Evolutionary conservation across 2,113 vertebrate genomes (phyloP).

Genomic region (Macaca nemestrina): DNA sequence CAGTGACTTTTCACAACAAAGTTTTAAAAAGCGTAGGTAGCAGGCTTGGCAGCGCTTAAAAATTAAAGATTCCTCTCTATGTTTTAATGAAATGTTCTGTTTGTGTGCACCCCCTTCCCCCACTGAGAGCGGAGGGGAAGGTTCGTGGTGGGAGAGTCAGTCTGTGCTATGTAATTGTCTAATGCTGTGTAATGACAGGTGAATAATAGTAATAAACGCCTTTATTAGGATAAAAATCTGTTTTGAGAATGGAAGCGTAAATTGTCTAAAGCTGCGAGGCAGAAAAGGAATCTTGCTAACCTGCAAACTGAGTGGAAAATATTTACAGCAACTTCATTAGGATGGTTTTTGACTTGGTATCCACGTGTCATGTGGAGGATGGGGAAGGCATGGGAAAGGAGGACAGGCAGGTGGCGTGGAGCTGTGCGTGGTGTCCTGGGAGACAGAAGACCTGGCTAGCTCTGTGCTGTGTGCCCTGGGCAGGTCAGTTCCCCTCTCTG

Average conservation of each 20-base stretch:
- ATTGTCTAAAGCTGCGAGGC: constrained; percentile 72
- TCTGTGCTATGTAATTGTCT: constrained; percentile 80
- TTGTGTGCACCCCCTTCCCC: constrained; percentile 67
- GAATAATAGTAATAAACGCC: constrained; percentile 83
- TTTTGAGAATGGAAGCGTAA: constrained; percentile 80
- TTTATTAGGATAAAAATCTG: constrained; percentile 83
- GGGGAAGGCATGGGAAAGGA: no score
- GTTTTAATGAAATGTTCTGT: constrained; percentile 82
- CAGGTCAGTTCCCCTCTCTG: neutral
- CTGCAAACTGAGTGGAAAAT: constrained; percentile 38
- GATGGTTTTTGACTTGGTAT: neutral
- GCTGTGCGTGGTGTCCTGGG: fast-evolving
- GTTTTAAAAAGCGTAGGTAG: constrained; percentile 85
- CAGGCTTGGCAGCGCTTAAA: constrained; percentile 79
- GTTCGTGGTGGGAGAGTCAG: constrained; percentile 69
- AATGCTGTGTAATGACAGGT: constrained; percentile 83
- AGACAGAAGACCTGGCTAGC: fast-evolving
- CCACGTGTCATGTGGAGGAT: fast-evolving
- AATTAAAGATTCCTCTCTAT: constrained; percentile 67
- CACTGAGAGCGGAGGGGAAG: constrained; percentile 59
- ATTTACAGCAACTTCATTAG: neutral
- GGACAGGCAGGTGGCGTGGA: fast-evolving
- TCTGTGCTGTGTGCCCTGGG: neutral
- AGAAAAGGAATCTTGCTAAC: neutral
- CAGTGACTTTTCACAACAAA: constrained; percentile 85